phyloP scores from a whole-genome alignment of 1,140 invertebrate genomes.

The Ditylenchus dipsaci region DNA sequence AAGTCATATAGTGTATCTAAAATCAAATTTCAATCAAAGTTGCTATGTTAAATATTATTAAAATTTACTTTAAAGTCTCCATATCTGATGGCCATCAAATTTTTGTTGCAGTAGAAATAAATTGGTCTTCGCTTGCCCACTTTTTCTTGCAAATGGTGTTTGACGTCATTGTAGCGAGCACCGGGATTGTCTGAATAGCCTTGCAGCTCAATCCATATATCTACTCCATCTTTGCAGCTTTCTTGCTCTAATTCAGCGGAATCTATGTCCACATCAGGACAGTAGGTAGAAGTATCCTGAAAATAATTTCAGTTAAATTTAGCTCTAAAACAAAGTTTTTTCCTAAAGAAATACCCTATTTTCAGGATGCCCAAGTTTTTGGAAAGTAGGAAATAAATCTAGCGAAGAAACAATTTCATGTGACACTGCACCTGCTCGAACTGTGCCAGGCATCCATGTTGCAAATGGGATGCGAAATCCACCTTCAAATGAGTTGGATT shows the following conservation, averaged over 20 bases:
- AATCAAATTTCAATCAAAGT: neutral
- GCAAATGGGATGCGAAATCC: conserved; percentile 56
- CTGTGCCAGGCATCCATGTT: conserved; percentile 57
- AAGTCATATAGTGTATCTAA: conserved; percentile 55
- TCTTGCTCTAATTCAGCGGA: neutral
- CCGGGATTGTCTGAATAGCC: neutral
- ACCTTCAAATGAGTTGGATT: conserved; percentile 56
- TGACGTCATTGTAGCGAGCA: neutral
- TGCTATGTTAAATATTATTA: neutral
- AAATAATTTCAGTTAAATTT: neutral
- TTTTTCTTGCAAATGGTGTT: neutral
- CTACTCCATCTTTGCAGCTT: conserved; percentile 30
- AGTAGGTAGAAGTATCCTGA: neutral
- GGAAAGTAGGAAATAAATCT: conserved; percentile 45
- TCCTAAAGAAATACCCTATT: neutral
- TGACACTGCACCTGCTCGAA: conserved; percentile 37
- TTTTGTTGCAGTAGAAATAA: conserved; percentile 56
- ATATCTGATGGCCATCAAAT: conserved; percentile 55
- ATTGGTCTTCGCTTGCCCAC: conserved; percentile 37
- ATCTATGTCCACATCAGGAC: neutral
- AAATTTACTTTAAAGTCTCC: conserved; percentile 47
- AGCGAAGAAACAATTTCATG: conserved; percentile 51
- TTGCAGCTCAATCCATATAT: conserved; percentile 39
- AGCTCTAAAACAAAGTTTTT: neutral
- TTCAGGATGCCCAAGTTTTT: conserved; percentile 24